These are phyloP conservation scores for Chrysopa pallens DNA, from an alignment of 1,140 invertebrate species.

Conservation along the genomic window DNA sequence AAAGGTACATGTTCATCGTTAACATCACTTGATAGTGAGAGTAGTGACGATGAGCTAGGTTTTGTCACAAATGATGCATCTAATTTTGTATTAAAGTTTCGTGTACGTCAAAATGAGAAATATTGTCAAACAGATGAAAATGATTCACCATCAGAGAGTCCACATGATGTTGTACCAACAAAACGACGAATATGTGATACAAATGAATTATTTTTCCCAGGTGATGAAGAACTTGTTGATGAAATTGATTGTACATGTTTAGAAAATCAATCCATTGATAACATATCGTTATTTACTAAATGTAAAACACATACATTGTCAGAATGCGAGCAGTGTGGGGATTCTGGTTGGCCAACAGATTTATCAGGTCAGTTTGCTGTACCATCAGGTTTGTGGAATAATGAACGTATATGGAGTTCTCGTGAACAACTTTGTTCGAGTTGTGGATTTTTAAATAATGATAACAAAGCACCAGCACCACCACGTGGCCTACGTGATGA, in stretches of 20 bases:
- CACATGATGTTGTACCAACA: constrained; percentile 2
- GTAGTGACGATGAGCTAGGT: constrained; percentile 20
- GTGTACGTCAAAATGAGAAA: constrained; percentile 27
- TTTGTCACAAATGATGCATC: constrained; percentile 15
- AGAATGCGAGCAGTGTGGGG: neutral
- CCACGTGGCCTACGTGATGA: constrained; percentile 13
- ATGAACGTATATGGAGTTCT: constrained; percentile 1
- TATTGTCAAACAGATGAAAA: constrained; percentile 27
- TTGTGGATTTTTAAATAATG: neutral
- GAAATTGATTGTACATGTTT: neutral
- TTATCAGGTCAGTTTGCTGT: no score
- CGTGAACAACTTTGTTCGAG: neutral
- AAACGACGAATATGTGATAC: constrained; percentile 3
- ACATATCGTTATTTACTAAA: neutral
- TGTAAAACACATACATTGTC: neutral
- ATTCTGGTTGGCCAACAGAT: neutral
- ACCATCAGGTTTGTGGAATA: constrained; percentile 1
- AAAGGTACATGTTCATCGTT: constrained; percentile 7
- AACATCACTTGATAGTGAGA: constrained; percentile 2
- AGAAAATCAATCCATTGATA: neutral
- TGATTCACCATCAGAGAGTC: neutral
- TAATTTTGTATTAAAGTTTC: constrained; percentile 27
- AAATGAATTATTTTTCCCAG: constrained; percentile 9
- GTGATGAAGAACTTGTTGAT: constrained; percentile 5
- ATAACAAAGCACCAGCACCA: constrained; percentile 3